Conservation (phyloP, 35 echinoderm and acorn worm genomes). For the Diadema setosum region DNA sequence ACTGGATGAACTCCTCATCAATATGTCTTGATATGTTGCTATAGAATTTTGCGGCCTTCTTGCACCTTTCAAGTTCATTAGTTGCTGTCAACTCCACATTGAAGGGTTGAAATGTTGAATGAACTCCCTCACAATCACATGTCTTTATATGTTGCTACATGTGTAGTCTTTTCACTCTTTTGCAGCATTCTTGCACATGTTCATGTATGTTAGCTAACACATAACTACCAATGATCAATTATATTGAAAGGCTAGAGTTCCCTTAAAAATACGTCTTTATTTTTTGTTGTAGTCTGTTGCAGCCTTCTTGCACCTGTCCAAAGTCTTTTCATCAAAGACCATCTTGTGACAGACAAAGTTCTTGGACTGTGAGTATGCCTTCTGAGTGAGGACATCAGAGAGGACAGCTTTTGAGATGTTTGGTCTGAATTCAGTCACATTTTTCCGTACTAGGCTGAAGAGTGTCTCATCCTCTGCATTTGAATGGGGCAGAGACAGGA, state of each 20-base stretch:
- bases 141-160: neutral
- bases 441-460: constrained; percentile 27
- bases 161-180: no score
- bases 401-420: constrained; percentile 1
- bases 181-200: no score
- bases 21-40: no score
- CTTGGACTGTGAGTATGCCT: neutral
- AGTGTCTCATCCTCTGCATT: constrained; percentile 47
- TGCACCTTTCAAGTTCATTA: no score
- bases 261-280: neutral
- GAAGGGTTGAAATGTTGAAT: no score
- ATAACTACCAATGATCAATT: no score
- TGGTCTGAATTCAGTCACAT: constrained; percentile 32
- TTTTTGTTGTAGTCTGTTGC: neutral
- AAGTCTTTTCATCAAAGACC: neutral
- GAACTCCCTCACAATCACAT: no score
- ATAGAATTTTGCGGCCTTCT: no score
- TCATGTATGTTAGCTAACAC: no score
- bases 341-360: neutral
- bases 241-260: no score
- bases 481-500: constrained; percentile 25
- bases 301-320: neutral
- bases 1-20: no score
- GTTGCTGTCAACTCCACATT: no score
- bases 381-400: constrained; percentile 19